Conservation (phyloP, 1,140 invertebrate species). For the Magallana ariakensis region DNA sequence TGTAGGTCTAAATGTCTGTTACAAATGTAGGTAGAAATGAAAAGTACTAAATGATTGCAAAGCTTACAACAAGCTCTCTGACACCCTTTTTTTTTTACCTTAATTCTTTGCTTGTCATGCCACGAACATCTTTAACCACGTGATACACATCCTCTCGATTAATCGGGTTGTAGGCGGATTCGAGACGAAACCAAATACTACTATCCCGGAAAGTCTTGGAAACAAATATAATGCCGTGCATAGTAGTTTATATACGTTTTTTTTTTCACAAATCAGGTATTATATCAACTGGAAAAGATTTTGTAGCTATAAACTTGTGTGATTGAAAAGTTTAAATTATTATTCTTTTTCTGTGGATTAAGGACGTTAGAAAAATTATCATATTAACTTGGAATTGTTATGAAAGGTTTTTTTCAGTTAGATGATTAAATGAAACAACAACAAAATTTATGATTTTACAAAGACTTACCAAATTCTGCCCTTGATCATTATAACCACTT, state of each 20-base stretch:
- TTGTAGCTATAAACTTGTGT: background rate
- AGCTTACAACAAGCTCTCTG: too few relatives aligned
- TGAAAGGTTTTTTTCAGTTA: background rate
- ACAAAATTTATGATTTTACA: background rate
- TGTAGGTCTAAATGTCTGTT: too few relatives aligned
- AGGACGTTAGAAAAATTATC: background rate
- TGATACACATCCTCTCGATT: slow-evolving; percentile 2
- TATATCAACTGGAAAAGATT: background rate
- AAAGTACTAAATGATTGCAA: too few relatives aligned
- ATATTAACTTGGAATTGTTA: background rate
- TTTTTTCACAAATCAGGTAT: background rate
- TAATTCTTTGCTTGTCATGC: background rate
- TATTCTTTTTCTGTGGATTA: background rate
- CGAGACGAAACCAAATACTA: background rate
- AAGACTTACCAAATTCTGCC: background rate
- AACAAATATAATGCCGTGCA: background rate
- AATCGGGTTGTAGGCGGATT: background rate
- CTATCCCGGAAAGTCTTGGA: background rate
- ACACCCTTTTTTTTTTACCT: background rate
- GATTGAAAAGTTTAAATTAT: background rate
- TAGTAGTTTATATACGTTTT: background rate
- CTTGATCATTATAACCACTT: background rate
- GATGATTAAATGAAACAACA: background rate
- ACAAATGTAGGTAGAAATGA: too few relatives aligned
- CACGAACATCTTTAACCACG: background rate